Conservation (phyloP, 2,888 invertebrate genomes). For the Hirtodrosophila histrioides region DNA sequence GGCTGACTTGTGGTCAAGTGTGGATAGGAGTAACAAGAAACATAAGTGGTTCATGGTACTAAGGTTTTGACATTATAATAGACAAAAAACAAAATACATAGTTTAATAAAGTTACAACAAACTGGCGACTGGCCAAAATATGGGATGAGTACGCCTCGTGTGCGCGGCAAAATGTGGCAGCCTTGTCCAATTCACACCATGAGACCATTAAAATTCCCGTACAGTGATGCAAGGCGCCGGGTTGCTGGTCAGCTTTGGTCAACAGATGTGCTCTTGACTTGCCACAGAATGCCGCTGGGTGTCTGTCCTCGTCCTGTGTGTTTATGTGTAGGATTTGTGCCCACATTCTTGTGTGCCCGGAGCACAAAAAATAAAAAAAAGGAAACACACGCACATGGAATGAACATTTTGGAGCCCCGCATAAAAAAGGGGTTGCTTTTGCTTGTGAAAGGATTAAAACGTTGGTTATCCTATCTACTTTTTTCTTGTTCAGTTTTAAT, state of each 20-base stretch:
- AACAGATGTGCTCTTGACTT: slow-evolving; percentile 61
- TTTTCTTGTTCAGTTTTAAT: slow-evolving; percentile 62
- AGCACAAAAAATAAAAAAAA: slow-evolving; percentile 41
- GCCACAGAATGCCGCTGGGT: slow-evolving; percentile 31
- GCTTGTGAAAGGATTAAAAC: slow-evolving; percentile 57
- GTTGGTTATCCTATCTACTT: slow-evolving; percentile 45
- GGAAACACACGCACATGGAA: slow-evolving; percentile 37
- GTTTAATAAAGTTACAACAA: slow-evolving; percentile 58
- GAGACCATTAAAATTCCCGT: slow-evolving; percentile 56
- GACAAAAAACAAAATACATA: slow-evolving; percentile 50
- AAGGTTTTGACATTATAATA: slow-evolving; percentile 46
- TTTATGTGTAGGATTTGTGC: slow-evolving; percentile 44
- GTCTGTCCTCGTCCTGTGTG: not conserved
- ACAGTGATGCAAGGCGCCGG: slow-evolving; percentile 42
- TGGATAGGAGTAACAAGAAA: slow-evolving; percentile 5
- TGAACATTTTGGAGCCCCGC: slow-evolving; percentile 14
- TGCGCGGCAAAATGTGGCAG: slow-evolving; percentile 49
- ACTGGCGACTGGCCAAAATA: slow-evolving; percentile 51
- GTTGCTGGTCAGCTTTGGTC: slow-evolving; percentile 43
- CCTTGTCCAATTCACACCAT: slow-evolving; percentile 59
- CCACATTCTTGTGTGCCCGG: slow-evolving; percentile 40
- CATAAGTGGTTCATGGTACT: slow-evolving; percentile 27
- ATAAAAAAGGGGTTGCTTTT: slow-evolving; percentile 37
- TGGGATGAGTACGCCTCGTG: not conserved
- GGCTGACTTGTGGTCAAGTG: slow-evolving; percentile 45